Base-by-base conservation (phyloP, 2,113 vertebrate species). In the Propithecus coquereli region DNA sequence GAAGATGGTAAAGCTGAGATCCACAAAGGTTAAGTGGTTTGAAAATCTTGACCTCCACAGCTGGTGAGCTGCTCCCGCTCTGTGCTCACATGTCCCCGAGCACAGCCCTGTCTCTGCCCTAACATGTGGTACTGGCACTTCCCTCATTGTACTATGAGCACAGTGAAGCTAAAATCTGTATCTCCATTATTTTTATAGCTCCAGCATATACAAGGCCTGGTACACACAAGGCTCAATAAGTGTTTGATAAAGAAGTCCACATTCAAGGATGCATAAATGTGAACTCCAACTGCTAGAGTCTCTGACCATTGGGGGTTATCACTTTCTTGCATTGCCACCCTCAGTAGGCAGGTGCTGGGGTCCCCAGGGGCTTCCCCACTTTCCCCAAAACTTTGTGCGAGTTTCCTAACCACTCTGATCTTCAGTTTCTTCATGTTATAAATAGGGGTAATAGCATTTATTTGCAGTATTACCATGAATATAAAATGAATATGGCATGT, bases 341-440 rank as follows among this genome's bases (percentile, higher is more conserved):
- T 66, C 34, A n/a, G 4, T 83, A 87, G 50, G 37, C 40, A 90
- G 73, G 34, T 86, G 27, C 34, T 66, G 59, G 43, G 32, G 43
- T 83, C 37, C 80, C 45, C 17, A 77, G 0, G 34, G 47, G 14
- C 14, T 88, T 73, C 43, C 50, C 8, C 3, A 83, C 27, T 68
- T 83, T 77, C 74, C 59, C 40, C 11, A 43, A 32, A 91, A 27
- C 7, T 80, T 94, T 87, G 70, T 32, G 10, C 27, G 71, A 37
- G 3, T 94, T 87, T 79, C 68, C 85, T 87, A 65, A 81, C 22
- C 11, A 70, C 89, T 96, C 52, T 70, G n/a, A 84, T 52, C 82
- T 96, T 86, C 71, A 95, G 77, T 77, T 47, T 94, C 8, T 6
- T 88, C 34, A 40, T 73, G 20, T 95, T 93, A 76, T 77, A 80